Conservation (phyloP, 2,888 invertebrate genomes). For the Odiellus spinosus region DNA sequence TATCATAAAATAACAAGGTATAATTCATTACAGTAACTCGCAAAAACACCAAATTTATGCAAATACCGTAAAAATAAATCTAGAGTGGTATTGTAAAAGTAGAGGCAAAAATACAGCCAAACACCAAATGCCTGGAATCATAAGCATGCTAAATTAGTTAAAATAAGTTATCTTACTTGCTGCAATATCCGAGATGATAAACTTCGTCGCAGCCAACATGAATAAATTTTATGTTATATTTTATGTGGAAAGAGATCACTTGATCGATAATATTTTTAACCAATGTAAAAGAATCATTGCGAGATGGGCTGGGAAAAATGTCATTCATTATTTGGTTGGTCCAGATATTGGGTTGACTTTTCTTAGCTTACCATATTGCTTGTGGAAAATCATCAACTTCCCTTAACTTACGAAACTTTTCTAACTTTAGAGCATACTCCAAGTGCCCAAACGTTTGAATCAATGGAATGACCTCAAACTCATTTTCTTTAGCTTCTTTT, state of each 20-base stretch:
- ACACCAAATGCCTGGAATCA: too few species aligned
- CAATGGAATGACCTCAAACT: slow-evolving; percentile 30
- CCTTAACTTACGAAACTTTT: slow-evolving; percentile 28
- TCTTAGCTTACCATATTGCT: too few species aligned
- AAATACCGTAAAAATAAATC: too few species aligned
- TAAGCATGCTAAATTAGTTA: too few species aligned
- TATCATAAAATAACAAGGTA: too few species aligned
- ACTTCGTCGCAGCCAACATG: slow-evolving; percentile 20
- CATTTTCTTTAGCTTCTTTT: slow-evolving; percentile 25
- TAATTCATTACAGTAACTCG: too few species aligned
- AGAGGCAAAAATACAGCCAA: too few species aligned
- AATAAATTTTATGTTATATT: slow-evolving; percentile 18
- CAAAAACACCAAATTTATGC: too few species aligned
- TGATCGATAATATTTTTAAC: slow-evolving; percentile 33
- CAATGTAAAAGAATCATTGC: slow-evolving; percentile 28
- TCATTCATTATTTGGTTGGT: too few species aligned
- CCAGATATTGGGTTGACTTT: too few species aligned
- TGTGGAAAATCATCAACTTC: slow-evolving; percentile 30
- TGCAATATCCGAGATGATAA: slow-evolving; percentile 18
- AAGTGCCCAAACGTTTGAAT: slow-evolving; percentile 34
- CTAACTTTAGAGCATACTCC: slow-evolving; percentile 33
- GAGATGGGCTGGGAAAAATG: too few species aligned
- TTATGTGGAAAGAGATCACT: slow-evolving; percentile 32
- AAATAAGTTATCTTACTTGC: slow-evolving; percentile 4
- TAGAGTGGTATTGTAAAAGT: too few species aligned